Base-by-base conservation (phyloP, 2,113 vertebrate species). In the Reinhardtius hippoglossoides region DNA sequence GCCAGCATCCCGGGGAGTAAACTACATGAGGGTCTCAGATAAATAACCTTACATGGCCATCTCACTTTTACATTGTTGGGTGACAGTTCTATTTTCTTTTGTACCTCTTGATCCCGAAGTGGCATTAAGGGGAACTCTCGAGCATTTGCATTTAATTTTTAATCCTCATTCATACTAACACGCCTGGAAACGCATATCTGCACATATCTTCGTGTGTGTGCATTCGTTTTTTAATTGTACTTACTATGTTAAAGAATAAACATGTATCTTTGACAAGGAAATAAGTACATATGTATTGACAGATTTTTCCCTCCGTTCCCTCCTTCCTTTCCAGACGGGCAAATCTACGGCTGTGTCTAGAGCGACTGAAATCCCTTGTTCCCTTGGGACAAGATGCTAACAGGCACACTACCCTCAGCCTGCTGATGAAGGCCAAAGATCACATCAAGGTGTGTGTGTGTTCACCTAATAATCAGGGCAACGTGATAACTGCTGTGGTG, bases 301-400 rank as follows among this genome's bases (percentile, higher is more conserved):
- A 7, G 31, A 31, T 31, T 31, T 31, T 69, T 66, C 42, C 73
- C n/a, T 58, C 27, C 40, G 46, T 24, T 67, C 66, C 40, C 16
- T 10, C n/a, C 9, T 55, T 59, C 42, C 78, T 15, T 37, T 61
- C 10, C 79, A 99, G 98, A 83, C 95, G 98, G 48, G 97, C 97
- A 78, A 95, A 99, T 82, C 94, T 99, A 74, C 94, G 98, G 73
- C 85, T 97, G 85, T 98, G 98, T 85, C 91, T 99, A 88, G 98
- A 98, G 90, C 96, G 96, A 88, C 93, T 99, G 89, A 98, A 98
- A 86, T 96, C 96, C 14, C 87, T 97, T 8, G 97, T 99, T 67
- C 98, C 97, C 0, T 90, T 97, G 59, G 97, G 97, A 71, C 95
- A 96, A 0, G 96, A 96, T 12, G 95, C 95, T 24, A 96, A 94